phyloP scores from a whole-genome alignment of 2,888 invertebrate genomes.

The Chloroclystis v-ata region DNA sequence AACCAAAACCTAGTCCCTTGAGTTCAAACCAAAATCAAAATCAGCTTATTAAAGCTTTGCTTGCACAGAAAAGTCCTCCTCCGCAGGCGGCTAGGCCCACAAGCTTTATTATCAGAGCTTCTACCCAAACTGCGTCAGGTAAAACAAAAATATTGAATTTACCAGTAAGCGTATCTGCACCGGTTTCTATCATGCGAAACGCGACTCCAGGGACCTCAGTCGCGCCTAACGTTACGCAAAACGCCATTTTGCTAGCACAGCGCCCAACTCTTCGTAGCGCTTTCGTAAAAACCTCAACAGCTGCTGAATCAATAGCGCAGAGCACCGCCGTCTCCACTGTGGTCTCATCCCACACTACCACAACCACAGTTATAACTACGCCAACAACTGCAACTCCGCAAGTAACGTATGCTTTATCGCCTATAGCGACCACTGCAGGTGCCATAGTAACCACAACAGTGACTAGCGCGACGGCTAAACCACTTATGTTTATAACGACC shows the following conservation, averaged over 20 bases:
- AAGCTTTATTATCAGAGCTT: constrained; percentile 12
- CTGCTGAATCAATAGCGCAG: background rate
- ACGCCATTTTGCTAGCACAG: background rate
- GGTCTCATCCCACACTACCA: background rate
- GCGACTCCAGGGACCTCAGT: background rate
- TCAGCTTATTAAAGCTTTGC: constrained; percentile 15
- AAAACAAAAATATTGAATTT: constrained; percentile 9
- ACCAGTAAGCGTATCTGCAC: constrained; percentile 12
- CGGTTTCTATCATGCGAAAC: constrained; percentile 9
- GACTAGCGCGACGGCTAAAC: background rate
- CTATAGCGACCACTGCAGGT: constrained; percentile 1
- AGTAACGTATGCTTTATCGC: constrained; percentile 2
- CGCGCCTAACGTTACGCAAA: constrained; percentile 6
- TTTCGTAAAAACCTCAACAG: constrained; percentile 9
- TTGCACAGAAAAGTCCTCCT: constrained; percentile 7
- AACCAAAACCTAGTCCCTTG: constrained; percentile 4
- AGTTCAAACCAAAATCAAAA: constrained; percentile 8
- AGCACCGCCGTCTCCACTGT: background rate
- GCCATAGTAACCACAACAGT: constrained; percentile 1
- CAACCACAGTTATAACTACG: constrained; percentile 9
- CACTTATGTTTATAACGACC: constrained; percentile 3
- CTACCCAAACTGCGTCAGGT: constrained; percentile 7
- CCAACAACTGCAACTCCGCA: constrained; percentile 2
- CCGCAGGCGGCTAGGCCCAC: background rate
- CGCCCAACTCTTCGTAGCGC: constrained; percentile 7